These are phyloP conservation scores for Stichodactyla mertensii DNA, from an alignment of 64 coral and sea anemone species.

Conservation along the genomic window DNA sequence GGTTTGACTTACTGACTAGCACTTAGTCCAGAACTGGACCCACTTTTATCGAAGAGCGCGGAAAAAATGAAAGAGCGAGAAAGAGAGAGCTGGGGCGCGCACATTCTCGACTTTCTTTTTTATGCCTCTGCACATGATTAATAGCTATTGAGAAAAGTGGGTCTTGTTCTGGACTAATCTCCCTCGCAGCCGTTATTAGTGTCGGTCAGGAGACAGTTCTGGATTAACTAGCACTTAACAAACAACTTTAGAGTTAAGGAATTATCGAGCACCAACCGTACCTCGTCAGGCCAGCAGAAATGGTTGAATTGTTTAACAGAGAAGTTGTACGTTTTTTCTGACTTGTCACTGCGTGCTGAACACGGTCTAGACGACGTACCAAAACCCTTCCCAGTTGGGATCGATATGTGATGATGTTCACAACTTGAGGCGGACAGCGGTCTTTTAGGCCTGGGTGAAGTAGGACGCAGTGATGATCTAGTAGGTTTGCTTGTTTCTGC, in stretches of 20 bases:
- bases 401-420: slow-evolving; percentile 23
- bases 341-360: slow-evolving; percentile 41
- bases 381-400: slow-evolving; percentile 18
- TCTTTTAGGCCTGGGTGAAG: slow-evolving; percentile 14
- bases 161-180: too few relatives aligned
- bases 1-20: too few relatives aligned
- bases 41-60: too few relatives aligned
- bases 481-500: background rate
- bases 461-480: slow-evolving; percentile 18
- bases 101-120: too few relatives aligned
- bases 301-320: slow-evolving; percentile 62
- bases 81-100: too few relatives aligned
- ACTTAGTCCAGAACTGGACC: too few relatives aligned
- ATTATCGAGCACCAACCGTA: background rate
- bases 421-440: background rate
- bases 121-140: too few relatives aligned
- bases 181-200: too few relatives aligned
- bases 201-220: too few relatives aligned
- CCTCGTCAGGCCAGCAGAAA: slow-evolving; percentile 69
- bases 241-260: background rate
- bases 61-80: too few relatives aligned
- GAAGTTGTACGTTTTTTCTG: slow-evolving; percentile 40
- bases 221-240: too few relatives aligned
- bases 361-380: slow-evolving; percentile 53
- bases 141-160: too few relatives aligned